Evolutionary conservation across 1,140 invertebrate species (phyloP).

Genomic region (Drosophila nannoptera): DNA sequence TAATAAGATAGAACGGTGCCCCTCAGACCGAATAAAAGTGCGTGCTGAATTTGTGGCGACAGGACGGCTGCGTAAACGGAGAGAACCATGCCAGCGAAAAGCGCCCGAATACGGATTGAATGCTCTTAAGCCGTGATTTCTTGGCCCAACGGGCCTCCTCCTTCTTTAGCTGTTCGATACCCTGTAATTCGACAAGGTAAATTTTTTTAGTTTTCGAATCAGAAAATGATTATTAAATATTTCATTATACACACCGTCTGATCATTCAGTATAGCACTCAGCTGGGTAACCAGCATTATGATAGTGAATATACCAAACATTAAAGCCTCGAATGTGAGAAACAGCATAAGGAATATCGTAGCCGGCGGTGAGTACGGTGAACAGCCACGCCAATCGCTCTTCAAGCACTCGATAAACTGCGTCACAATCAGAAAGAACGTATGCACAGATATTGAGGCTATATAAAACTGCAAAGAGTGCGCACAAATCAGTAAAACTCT

Average conservation of each 20-base stretch:
- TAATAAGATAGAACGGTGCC: neutral
- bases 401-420: conserved; percentile 96
- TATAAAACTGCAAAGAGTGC: conserved; percentile 92
- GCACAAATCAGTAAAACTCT: neutral
- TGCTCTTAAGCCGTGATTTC: conserved; percentile 94
- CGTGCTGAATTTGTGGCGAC: conserved; percentile 86
- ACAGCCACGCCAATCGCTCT: conserved; percentile 97
- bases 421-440: conserved; percentile 94
- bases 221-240: neutral
- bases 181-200: conserved; percentile 81
- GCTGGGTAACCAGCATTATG: conserved; percentile 97
- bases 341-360: conserved; percentile 96
- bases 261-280: conserved; percentile 99
- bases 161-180: conserved; percentile 96
- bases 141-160: conserved; percentile 94
- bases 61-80: conserved; percentile 91
- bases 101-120: conserved; percentile 95
- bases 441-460: conserved; percentile 96
- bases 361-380: conserved; percentile 95
- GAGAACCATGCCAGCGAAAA: conserved; percentile 97
- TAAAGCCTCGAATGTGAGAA: conserved; percentile 97
- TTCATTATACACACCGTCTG: conserved; percentile 90
- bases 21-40: conserved; percentile 87
- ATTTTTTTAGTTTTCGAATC: neutral
- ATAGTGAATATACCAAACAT: conserved; percentile 99